Percentiles rank a stretch among this genome's conserved stretches.
Conservation (phyloP, 2,113 vertebrate species). For the Dasypus novemcinctus region DNA sequence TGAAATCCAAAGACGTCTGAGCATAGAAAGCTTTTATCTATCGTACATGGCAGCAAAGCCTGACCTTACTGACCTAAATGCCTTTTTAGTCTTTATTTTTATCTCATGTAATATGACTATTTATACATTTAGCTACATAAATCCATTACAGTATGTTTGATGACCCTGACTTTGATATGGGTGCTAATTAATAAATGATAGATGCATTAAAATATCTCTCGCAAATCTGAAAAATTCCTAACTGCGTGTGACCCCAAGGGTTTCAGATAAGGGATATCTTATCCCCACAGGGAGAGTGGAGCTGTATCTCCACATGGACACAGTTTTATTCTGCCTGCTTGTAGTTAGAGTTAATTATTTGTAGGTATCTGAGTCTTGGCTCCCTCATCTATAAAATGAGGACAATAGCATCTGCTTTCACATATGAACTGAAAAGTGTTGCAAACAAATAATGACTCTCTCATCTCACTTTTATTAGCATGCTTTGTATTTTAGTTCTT, state of each 20-base stretch:
- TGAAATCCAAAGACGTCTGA: neutral
- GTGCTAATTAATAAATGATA: neutral
- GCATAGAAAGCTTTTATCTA: neutral
- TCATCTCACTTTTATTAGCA: neutral
- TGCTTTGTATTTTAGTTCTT: neutral
- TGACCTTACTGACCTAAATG: neutral
- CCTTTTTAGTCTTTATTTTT: neutral
- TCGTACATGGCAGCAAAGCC: neutral
- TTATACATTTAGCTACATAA: neutral
- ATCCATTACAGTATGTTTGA: neutral
- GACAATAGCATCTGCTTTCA: neutral
- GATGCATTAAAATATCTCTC: neutral
- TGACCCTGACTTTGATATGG: neutral
- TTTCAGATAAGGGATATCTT: neutral
- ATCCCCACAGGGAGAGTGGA: neutral
- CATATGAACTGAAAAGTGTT: neutral
- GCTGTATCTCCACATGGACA: neutral
- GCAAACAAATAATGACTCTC: neutral
- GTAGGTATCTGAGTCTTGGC: neutral
- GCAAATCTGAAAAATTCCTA: neutral
- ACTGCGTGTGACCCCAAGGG: neutral
- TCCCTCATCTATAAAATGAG: slow-evolving; percentile 9
- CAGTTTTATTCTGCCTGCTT: neutral
- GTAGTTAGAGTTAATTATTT: neutral
- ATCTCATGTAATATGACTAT: neutral